Base-by-base conservation (phyloP, 2,888 invertebrate species). In the Lithodes maja region DNA sequence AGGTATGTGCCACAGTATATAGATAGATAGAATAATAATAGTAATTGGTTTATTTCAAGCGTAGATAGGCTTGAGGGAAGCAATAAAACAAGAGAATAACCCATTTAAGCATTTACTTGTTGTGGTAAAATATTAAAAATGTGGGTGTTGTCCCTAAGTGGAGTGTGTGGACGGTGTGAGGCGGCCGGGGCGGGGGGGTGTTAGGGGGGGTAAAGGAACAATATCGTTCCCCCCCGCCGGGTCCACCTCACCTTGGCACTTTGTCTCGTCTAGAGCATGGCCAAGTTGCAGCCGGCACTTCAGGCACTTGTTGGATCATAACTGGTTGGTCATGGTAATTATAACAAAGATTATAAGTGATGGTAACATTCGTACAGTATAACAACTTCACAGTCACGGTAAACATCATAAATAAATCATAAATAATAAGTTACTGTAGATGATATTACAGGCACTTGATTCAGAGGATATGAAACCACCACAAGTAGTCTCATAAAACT, bases 41-140 rank as follows among this genome's bases (percentile, higher is more conserved):
- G 33, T 33, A 33, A 33, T 33, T 33, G 33, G 33, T 33, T 33
- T 33, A 33, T 33, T 33, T 33, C 33, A 33, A 33, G 33, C 33
- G 33, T 33, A 33, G 33, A 33, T 33, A 33, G 33, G 33, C 33
- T 33, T 33, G 33, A 33, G 33, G 79, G 79, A 17, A 79, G 33
- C 55, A 86, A 86, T 79, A 69, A 79, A 80, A 79, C 71, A 52
- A 3, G 15, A 7, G 54, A 54, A 55, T 80, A 81, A 71, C 86
- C 86, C 80, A 80, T 52, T 80, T 86, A 86, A 86, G 86, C 86
- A 53, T 86, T 86, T 86, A 81, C 81, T 86, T 81, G 55, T 81
- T 75, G 52, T 86, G 74, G 55, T 80, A 86, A 86, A 86, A 86
- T 86, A 86, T 86, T 80, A 53, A 74, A 61, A 69, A 53, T 85